Conservation (phyloP, 2,888 invertebrate species). For the Drymonia ruficornis region DNA sequence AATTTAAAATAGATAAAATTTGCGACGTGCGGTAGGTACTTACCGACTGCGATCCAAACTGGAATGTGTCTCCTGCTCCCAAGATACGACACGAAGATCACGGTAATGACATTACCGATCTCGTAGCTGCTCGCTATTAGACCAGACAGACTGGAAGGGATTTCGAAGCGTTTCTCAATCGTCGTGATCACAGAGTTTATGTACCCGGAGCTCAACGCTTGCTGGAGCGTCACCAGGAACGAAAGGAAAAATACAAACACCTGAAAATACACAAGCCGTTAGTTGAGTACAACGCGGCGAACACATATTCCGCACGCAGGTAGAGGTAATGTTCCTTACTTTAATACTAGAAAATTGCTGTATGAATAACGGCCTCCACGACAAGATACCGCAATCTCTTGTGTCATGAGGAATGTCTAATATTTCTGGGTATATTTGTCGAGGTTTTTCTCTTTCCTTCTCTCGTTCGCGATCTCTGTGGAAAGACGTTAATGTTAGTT, state of each 20-base stretch:
- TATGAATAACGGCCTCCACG: constrained; percentile 93
- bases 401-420: constrained; percentile 88
- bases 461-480: constrained; percentile 79
- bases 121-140: constrained; percentile 97
- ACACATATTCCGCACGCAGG: background rate
- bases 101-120: constrained; percentile 97
- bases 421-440: constrained; percentile 85
- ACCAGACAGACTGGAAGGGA: constrained; percentile 96
- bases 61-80: constrained; percentile 97
- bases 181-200: constrained; percentile 98
- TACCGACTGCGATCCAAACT: constrained; percentile 96
- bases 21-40: too few species aligned
- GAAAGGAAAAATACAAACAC: constrained; percentile 95
- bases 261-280: constrained; percentile 72
- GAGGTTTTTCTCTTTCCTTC: constrained; percentile 85
- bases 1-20: too few species aligned
- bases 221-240: constrained; percentile 95
- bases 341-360: constrained; percentile 96
- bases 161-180: constrained; percentile 97
- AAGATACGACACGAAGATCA: constrained; percentile 97
- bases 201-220: constrained; percentile 95
- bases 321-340: constrained; percentile 70
- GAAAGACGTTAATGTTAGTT: constrained; percentile 27
- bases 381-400: constrained; percentile 94
- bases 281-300: constrained; percentile 7